A percentile compares a stretch with the other conserved stretches of the same genome.
These are phyloP conservation scores for Pinctada fucata DNA, from an alignment of 2,888 invertebrate species.

Conservation along the genomic window DNA sequence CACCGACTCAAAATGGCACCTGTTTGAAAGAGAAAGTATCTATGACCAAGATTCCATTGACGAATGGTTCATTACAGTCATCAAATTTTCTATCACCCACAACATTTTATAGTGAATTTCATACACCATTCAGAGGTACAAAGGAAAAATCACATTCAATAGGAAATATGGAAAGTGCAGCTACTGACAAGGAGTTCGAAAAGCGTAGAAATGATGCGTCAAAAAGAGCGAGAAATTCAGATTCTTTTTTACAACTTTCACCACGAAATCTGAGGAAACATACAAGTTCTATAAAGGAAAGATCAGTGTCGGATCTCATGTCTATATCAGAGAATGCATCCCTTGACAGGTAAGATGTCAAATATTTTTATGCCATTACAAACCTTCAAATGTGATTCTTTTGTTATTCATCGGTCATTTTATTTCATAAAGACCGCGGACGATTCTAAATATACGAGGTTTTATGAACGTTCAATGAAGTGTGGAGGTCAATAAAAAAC, in stretches of 20 bases:
- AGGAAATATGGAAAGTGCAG: slow-evolving; percentile 45
- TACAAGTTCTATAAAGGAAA: neutral
- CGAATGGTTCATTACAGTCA: neutral
- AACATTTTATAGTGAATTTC: neutral
- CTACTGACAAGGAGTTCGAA: slow-evolving; percentile 50
- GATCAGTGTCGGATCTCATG: neutral
- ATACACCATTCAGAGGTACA: neutral
- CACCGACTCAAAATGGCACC: neutral
- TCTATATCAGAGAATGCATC: neutral
- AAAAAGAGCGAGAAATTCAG: slow-evolving; percentile 33
- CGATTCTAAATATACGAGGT: too few relatives aligned
- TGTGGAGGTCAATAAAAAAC: too few relatives aligned
- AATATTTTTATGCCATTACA: too few relatives aligned
- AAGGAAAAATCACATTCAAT: slow-evolving; percentile 48
- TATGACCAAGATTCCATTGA: slow-evolving; percentile 6
- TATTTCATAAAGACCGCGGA: too few relatives aligned
- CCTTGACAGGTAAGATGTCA: neutral
- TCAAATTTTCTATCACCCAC: neutral
- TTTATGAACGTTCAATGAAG: too few relatives aligned
- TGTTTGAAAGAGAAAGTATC: slow-evolving; percentile 17
- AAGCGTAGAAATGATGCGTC: slow-evolving; percentile 47
- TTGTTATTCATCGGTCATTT: too few relatives aligned
- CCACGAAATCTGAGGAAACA: slow-evolving; percentile 17
- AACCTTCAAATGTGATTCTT: too few relatives aligned
- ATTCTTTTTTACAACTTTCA: slow-evolving; percentile 34